Evolutionary conservation across 2,113 vertebrate species (phyloP).

Genomic region (Corythaeola cristata): DNA sequence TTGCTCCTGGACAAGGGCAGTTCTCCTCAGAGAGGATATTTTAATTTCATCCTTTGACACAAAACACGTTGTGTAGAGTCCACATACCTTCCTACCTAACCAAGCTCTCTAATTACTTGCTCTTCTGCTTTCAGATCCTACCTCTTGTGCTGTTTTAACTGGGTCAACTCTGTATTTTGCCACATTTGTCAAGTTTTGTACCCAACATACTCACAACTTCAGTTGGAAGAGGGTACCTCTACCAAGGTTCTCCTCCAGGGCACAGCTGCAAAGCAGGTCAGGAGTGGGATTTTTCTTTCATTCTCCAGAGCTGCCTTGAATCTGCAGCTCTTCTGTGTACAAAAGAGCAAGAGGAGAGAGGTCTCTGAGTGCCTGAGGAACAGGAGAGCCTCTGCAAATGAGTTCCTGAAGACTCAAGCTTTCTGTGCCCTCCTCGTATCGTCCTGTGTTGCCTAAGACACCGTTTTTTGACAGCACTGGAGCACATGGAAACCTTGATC

Average conservation of each 20-base stretch:
- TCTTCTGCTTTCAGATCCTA: background rate
- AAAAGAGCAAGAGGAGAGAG: background rate
- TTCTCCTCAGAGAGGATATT: background rate
- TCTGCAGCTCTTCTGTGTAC: background rate
- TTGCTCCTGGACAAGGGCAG: background rate
- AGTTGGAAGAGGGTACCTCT: background rate
- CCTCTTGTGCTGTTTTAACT: background rate
- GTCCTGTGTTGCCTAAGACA: background rate
- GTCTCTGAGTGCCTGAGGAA: background rate
- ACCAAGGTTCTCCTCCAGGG: background rate
- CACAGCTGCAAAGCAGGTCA: background rate
- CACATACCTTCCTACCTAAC: background rate
- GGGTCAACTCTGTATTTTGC: background rate
- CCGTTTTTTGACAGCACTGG: background rate
- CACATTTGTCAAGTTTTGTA: background rate
- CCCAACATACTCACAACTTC: background rate
- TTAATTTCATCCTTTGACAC: background rate
- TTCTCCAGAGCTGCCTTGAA: background rate
- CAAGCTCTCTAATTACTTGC: background rate
- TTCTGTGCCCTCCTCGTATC: background rate
- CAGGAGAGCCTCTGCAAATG: background rate
- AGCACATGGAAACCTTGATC: constrained; percentile 61
- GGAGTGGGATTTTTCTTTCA: background rate
- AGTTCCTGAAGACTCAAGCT: constrained; percentile 15
- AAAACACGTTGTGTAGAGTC: background rate